These are phyloP conservation scores for Drosophila melanogaster DNA, from an alignment of 1,140 invertebrate species.

Conservation along the genomic window DNA sequence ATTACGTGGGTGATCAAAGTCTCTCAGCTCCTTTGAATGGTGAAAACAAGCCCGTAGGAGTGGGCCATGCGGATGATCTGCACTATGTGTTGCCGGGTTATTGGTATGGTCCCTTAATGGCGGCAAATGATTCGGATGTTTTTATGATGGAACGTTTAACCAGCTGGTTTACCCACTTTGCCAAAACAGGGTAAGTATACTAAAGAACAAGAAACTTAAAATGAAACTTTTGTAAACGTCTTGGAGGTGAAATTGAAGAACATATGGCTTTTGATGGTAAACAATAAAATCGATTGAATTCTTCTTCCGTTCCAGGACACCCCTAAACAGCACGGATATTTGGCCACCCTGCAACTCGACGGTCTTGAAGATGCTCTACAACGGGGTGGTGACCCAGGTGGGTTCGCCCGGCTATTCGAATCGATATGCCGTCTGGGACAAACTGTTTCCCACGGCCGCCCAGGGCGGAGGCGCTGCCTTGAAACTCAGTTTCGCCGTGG, in stretches of 20 bases:
- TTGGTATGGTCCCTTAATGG: conserved; percentile 67
- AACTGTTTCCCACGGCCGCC: conserved; percentile 62
- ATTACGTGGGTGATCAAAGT: conserved; percentile 64
- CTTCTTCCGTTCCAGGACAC: conserved; percentile 8
- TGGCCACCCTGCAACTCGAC: conserved; percentile 55
- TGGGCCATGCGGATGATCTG: conserved; percentile 88
- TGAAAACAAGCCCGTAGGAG: conserved; percentile 55
- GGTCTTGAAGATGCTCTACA: conserved; percentile 42
- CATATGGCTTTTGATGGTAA: conserved; percentile 4
- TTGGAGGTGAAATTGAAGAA: not conserved
- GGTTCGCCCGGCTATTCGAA: conserved; percentile 35
- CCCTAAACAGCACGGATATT: not conserved
- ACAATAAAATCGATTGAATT: not conserved
- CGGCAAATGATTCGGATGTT: conserved; percentile 35
- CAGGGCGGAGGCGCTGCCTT: conserved; percentile 15
- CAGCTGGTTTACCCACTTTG: conserved; percentile 57
- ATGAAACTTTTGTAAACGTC: not conserved
- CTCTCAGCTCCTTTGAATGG: conserved; percentile 14
- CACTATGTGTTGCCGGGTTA: conserved; percentile 87
- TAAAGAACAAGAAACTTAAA: not conserved
- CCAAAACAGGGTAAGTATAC: conserved; percentile 53
- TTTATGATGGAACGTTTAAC: conserved; percentile 75
- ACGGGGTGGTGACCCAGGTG: conserved; percentile 31
- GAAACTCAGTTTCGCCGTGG: conserved; percentile 57
- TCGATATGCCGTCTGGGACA: conserved; percentile 68